Evolutionary conservation across 1,140 invertebrate genomes (phyloP).

Genomic region (Saccostrea cuccullata): DNA sequence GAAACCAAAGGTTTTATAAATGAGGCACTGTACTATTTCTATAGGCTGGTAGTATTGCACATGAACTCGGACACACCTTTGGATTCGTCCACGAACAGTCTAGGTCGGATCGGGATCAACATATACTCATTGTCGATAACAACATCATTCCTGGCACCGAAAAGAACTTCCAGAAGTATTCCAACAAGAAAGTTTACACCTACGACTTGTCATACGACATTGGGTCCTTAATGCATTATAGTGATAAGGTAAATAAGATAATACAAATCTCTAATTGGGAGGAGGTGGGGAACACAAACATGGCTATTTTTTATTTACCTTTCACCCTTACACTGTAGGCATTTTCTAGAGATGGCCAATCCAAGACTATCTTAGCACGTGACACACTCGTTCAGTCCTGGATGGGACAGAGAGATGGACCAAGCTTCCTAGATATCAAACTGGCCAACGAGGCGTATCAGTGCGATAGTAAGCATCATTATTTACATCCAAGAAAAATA

Average conservation of each 20-base stretch:
- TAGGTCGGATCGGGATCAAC: conserved; percentile 51
- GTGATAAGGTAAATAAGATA: conserved; percentile 34
- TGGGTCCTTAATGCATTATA: conserved; percentile 58
- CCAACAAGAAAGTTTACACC: conserved; percentile 38
- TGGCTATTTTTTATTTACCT: not conserved
- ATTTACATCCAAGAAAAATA: no score
- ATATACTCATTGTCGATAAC: conserved; percentile 43
- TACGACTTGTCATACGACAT: conserved; percentile 55
- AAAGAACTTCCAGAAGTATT: conserved; percentile 52
- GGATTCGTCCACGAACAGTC: conserved; percentile 62
- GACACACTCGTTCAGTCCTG: conserved; percentile 56
- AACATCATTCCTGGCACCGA: conserved; percentile 47
- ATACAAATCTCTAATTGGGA: not conserved
- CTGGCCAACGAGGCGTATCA: conserved; percentile 61
- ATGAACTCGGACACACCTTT: conserved; percentile 55
- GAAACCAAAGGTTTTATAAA: no score
- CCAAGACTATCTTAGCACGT: conserved; percentile 57
- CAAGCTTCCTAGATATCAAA: conserved; percentile 67
- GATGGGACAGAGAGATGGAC: conserved; percentile 60
- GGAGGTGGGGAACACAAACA: not conserved
- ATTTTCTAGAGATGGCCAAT: conserved; percentile 45
- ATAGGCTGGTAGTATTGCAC: conserved; percentile 46
- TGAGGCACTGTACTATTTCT: not conserved
- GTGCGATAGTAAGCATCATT: conserved; percentile 50
- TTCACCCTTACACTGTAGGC: conserved; percentile 40